These are phyloP conservation scores for Chiloscyllium punctatum DNA, from an alignment of 2,797 vertebrate genomes.

Conservation along the genomic window DNA sequence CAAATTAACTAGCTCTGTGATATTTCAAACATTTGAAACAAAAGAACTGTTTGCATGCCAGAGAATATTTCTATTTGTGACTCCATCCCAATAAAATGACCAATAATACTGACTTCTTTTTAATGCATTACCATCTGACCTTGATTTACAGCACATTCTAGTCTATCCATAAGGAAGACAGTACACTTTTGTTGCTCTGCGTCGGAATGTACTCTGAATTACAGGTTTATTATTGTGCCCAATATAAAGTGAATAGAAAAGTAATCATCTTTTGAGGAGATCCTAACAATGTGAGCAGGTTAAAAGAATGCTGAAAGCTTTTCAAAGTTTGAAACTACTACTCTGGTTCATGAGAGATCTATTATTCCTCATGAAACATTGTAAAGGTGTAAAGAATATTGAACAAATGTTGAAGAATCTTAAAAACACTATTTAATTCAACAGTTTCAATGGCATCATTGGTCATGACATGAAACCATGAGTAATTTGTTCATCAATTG, in stretches of 20 bases:
- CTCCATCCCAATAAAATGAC: not conserved
- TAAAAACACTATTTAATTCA: not conserved
- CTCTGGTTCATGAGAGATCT: not conserved
- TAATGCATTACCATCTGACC: not conserved
- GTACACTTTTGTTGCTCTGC: not conserved
- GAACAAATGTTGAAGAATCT: not conserved
- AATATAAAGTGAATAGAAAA: not conserved
- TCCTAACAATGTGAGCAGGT: not conserved
- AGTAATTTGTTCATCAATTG: not conserved
- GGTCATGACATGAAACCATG: not conserved
- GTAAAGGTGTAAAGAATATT: not conserved
- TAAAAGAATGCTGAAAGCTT: not conserved
- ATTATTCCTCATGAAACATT: not conserved
- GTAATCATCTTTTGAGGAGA: slow-evolving; percentile 5
- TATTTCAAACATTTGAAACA: not conserved
- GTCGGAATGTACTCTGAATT: not conserved
- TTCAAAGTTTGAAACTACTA: not conserved
- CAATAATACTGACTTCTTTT: not conserved
- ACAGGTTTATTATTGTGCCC: not conserved
- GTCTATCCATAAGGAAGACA: not conserved
- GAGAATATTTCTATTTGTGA: not conserved
- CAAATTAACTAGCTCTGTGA: not conserved
- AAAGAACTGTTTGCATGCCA: not conserved
- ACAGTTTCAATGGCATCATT: not conserved
- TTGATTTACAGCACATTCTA: not conserved